Percentiles rank a stretch among this genome's conserved stretches.
phyloP scores from a whole-genome alignment of 2,888 invertebrate species.

The Corbicula japonica region DNA sequence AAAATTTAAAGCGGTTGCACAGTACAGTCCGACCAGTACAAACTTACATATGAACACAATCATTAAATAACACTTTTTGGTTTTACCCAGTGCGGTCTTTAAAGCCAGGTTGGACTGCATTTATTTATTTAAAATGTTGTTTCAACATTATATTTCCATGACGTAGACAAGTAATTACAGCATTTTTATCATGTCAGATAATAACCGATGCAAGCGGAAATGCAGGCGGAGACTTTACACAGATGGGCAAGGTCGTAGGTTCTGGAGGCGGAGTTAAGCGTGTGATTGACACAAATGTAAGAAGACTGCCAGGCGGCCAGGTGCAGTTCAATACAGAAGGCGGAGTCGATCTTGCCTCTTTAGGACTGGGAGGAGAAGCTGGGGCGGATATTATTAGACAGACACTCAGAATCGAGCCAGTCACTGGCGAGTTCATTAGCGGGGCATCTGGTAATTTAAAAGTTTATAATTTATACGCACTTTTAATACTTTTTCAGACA shows the following conservation, averaged over 20 bases:
- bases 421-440: slow-evolving; percentile 10
- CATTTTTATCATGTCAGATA: neutral
- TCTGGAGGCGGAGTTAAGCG: slow-evolving; percentile 59
- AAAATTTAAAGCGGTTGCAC: too few relatives aligned
- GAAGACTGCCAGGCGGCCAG: slow-evolving; percentile 53
- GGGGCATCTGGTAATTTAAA: too few relatives aligned
- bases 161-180: too few relatives aligned
- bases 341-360: slow-evolving; percentile 54
- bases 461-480: too few relatives aligned
- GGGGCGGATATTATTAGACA: slow-evolving; percentile 58
- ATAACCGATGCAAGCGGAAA: slow-evolving; percentile 34
- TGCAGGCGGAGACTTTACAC: slow-evolving; percentile 59
- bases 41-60: too few relatives aligned
- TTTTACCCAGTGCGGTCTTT: too few relatives aligned
- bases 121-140: too few relatives aligned
- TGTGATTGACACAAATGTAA: slow-evolving; percentile 61
- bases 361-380: slow-evolving; percentile 62
- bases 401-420: slow-evolving; percentile 44
- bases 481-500: too few relatives aligned
- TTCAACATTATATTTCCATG: too few relatives aligned
- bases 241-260: slow-evolving; percentile 57
- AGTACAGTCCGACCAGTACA: too few relatives aligned
- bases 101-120: too few relatives aligned
- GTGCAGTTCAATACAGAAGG: slow-evolving; percentile 53
- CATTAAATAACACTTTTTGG: too few relatives aligned